Conservation (phyloP, 1,140 invertebrate genomes). For the Sycophila sp. region DNA sequence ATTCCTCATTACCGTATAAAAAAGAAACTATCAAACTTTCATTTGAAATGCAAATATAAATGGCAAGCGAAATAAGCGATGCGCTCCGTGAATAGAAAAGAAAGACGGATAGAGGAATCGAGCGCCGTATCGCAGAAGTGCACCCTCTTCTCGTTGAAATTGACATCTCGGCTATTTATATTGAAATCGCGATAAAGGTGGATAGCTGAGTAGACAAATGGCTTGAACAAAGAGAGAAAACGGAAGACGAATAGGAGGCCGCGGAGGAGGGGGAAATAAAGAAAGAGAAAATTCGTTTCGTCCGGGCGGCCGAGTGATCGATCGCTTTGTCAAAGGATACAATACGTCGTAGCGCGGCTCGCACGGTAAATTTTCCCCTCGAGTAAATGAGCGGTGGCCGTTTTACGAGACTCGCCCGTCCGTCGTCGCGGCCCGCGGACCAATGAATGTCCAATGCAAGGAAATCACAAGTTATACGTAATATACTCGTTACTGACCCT, state of each 20-base stretch:
- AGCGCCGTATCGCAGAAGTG: no score
- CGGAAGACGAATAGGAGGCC: not conserved
- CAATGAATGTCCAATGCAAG: not conserved
- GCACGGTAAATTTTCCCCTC: not conserved
- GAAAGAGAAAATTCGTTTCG: not conserved
- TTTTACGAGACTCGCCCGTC: not conserved
- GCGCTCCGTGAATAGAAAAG: no score
- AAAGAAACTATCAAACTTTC: no score
- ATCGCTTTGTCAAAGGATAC: not conserved
- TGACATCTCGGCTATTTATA: conserved; percentile 19
- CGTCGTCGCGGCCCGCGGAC: not conserved
- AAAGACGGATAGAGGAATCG: no score
- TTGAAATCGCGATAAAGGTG: conserved; percentile 9
- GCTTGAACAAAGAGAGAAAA: not conserved
- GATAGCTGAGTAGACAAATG: conserved; percentile 13
- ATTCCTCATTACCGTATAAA: no score
- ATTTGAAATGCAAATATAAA: no score
- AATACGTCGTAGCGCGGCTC: not conserved
- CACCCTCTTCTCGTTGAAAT: not conserved
- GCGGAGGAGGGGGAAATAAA: no score
- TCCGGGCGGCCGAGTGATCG: not conserved
- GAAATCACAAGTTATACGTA: no score
- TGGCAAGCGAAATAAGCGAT: no score
- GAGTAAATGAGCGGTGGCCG: not conserved
- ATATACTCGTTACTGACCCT: no score